Base-by-base conservation (phyloP, 2,888 invertebrate species). In the Liposcelis brunnea region DNA sequence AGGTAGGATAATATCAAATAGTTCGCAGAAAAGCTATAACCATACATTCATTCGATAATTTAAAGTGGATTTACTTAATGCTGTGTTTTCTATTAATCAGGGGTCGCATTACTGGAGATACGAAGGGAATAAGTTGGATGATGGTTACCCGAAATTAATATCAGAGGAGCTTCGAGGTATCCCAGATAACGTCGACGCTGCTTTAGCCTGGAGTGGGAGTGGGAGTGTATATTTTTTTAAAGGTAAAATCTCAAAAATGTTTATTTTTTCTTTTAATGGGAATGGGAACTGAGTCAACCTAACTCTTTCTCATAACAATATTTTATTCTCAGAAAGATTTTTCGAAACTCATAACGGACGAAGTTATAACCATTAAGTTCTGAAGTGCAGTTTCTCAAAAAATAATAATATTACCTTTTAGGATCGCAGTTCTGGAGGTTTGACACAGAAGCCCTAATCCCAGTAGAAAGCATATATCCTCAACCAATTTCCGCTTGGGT, bases 211-310 rank as follows among this genome's bases (percentile, higher is more conserved):
- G 93, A 85, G 89, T 47, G 93, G 93, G 47, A 95, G 97, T 60
- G 93, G 93, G 52, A 93, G 93, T 63, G 90, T 93, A 48, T 95
- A 94, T 65, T 93, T 95, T 71, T 89, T 86, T 66, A 94, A 93
- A 67, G 90, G 90, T 65, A 60, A 51, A 50, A 45, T 14, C 31
- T 35, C 4, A 26, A 14, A 14, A 33, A 14, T n/a, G n/a, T n/a
- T n/a, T n/a, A 18, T n/a, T 19, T 2, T 18, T 15, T 34, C n/a
- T 7, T 21, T 15, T 4, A 37, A 12, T 7, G 6, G 15, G 15
- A 42, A 16, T 21, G 32, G 21, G 31, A 10, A 43, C 2, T 7
- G 4, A 31, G 16, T 34, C 18, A 8, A 15, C 8, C 1, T 26
- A 8, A 26, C 4, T 6, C 4, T 26, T 26, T 26, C n/a, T n/a